Base-by-base conservation (phyloP, 2,797 vertebrate genomes). In the Malurus leucopterus region DNA sequence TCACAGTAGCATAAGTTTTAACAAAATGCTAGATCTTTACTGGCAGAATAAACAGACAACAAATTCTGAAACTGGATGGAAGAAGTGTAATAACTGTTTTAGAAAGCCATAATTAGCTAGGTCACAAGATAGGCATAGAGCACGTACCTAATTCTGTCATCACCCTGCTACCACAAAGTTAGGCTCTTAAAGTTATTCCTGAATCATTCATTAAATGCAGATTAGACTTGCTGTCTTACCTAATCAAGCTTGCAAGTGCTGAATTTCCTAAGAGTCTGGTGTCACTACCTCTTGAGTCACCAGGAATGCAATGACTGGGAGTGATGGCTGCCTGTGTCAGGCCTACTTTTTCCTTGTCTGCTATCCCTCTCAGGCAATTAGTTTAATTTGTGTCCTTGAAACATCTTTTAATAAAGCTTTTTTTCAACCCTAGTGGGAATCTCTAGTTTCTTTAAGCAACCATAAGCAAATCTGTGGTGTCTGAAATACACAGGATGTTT, bases 171-270 rank as follows among this genome's bases (percentile, higher is more conserved):
- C 86, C 36, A 73, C 86, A 44, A 65, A 91, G 62, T 59, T 62
- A 53, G 24, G 46, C 9, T 76, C 43, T 75, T 58, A 32, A 73
- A 81, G 69, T 87, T 69, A 55, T 65, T 90, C 70, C 78, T 86
- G 88, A 86, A 76, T 80, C 79, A 67, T 91, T 90, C 89, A 83
- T 93, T 83, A 94, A 82, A 91, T 80, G 75, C 71, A 88, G 81
- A 88, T 86, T 92, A 95, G 77, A 34, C 76, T 85, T 86, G 50
- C 72, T 93, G 84, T 86, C 61, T 92, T 89, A 81, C 30, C 54
- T 84, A 90, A 95, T 95, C 84, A 92, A 63, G 63, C 26, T 90
- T 84, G 62, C 65, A 82, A 82, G 54, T 21, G 2, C 67, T 75
- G 91, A 72, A 73, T 61, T 90, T 89, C 86, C 53, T 65, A 44